Conservation (phyloP, 2,797 vertebrate species). For the Danio choprae region DNA sequence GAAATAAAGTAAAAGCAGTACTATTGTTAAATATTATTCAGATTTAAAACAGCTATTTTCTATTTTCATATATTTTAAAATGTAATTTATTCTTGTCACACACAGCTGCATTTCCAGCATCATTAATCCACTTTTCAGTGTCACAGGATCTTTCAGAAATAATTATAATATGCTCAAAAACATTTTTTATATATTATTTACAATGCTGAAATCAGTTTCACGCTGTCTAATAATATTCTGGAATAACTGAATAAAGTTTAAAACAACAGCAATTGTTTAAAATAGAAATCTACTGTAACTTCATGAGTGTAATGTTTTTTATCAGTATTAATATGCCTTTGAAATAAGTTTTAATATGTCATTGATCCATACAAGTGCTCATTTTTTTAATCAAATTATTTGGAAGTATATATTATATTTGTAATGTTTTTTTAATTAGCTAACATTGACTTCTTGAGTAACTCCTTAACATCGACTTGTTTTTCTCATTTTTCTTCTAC, state of each 20-base stretch:
- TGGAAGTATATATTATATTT: background rate
- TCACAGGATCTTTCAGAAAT: background rate
- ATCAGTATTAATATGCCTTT: too few relatives aligned
- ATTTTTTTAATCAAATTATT: background rate
- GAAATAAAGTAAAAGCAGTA: background rate
- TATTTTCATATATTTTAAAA: background rate
- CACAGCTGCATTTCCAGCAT: background rate
- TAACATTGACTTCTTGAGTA: background rate
- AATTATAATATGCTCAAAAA: background rate
- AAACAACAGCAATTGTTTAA: background rate
- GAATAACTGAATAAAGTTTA: background rate
- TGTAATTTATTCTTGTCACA: background rate
- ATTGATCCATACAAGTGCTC: background rate
- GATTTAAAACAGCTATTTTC: background rate
- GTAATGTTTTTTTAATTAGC: background rate
- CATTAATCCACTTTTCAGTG: background rate
- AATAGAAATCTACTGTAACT: background rate
- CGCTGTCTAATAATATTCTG: background rate
- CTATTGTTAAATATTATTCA: background rate
- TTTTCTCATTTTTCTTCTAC: constrained; percentile 52
- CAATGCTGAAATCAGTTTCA: background rate
- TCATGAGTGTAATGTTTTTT: background rate
- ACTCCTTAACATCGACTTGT: background rate
- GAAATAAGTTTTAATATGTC: background rate
- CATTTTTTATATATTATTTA: background rate